Percentiles rank a stretch among this genome's conserved stretches.
Conservation (phyloP, 92 coral and sea anemone species). For the Porites cylindrica region DNA sequence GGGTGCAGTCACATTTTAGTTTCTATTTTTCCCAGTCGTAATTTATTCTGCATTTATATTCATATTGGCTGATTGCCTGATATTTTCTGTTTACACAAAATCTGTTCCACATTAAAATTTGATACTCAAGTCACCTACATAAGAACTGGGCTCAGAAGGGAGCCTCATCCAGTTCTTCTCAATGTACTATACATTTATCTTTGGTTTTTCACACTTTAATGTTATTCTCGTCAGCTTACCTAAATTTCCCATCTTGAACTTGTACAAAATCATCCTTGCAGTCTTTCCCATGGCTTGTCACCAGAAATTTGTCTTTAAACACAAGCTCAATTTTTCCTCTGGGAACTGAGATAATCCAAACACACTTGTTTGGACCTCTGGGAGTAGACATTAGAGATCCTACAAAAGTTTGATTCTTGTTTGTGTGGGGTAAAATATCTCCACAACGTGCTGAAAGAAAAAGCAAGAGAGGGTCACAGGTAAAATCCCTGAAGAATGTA, state of each 20-base stretch:
- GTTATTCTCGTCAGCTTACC: conserved; percentile 24
- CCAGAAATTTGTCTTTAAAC: conserved; percentile 63
- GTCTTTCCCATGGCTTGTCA: conserved; percentile 38
- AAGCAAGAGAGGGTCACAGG: not conserved
- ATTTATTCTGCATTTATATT: no score
- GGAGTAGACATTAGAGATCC: conserved; percentile 29
- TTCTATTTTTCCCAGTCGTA: no score
- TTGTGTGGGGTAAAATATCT: conserved; percentile 15
- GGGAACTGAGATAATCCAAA: conserved; percentile 83
- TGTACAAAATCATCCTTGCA: conserved; percentile 61
- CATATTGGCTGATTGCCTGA: no score
- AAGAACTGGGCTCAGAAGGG: no score
- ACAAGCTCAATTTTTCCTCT: conserved; percentile 67
- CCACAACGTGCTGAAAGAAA: conserved; percentile 32
- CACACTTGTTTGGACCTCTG: conserved; percentile 65
- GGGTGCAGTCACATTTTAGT: no score
- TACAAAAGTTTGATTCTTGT: conserved; percentile 38
- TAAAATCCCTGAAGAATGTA: no score
- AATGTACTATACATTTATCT: not conserved
- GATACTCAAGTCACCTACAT: no score
- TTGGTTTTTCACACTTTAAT: no score
- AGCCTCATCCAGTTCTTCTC: not conserved
- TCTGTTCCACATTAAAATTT: no score
- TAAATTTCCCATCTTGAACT: conserved; percentile 72
- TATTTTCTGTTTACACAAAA: no score